Evolutionary conservation across 2,797 vertebrate species (phyloP).

Genomic region (Eulemur albifrons): DNA sequence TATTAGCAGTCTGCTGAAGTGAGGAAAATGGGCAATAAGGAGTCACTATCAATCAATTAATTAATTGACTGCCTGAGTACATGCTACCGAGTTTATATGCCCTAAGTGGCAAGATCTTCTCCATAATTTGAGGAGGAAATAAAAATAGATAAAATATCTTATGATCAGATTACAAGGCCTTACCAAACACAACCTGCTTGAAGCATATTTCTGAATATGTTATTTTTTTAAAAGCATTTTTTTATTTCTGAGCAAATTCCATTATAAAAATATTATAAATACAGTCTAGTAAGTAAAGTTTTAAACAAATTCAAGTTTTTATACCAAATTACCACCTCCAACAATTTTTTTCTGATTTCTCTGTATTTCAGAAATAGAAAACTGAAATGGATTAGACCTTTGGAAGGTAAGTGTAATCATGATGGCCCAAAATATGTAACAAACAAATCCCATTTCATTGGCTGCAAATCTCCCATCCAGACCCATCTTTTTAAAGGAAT

Average conservation of each 20-base stretch:
- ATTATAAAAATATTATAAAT: not conserved
- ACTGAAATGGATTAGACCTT: not conserved
- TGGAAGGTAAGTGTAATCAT: not conserved
- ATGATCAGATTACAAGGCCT: not conserved
- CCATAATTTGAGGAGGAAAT: conserved; percentile 57
- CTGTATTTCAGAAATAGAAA: not conserved
- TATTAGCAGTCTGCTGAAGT: conserved; percentile 51
- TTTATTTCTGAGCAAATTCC: not conserved
- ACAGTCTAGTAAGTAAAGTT: not conserved
- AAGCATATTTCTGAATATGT: not conserved
- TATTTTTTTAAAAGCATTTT: not conserved
- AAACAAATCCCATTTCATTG: not conserved
- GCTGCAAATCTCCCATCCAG: not conserved
- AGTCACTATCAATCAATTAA: conserved; percentile 60
- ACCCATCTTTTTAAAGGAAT: not conserved
- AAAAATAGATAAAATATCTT: conserved; percentile 71
- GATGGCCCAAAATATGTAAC: not conserved
- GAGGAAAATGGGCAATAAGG: conserved; percentile 48
- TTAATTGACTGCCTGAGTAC: conserved; percentile 70
- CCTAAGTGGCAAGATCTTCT: conserved; percentile 66
- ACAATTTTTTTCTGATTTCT: not conserved
- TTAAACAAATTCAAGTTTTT: not conserved
- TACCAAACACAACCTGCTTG: not conserved
- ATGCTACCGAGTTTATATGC: conserved; percentile 68
- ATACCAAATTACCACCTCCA: not conserved